Evolutionary conservation across 2,113 vertebrate genomes (phyloP), one percentile per base, ranked within the genome.

Genomic region (Corythaeola cristata): DNA sequence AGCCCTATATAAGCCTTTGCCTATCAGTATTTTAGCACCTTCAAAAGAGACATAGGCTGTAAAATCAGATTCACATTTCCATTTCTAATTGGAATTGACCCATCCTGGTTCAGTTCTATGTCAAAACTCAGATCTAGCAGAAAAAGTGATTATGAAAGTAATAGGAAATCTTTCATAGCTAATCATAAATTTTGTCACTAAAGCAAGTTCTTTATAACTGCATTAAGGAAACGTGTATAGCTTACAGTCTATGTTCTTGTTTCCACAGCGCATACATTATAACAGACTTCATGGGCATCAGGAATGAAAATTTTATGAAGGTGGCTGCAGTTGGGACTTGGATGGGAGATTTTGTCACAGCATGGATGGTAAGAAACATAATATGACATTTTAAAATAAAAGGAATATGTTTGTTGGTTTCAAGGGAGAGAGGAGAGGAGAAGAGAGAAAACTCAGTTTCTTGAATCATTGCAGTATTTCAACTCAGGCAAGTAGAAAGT

Each of bases 281-380:
- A 98, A 99, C 99, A 74, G 99, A 99, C 93, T 99, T 99, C 97
- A 99, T 99, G 99, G 99, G 99, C 97, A 99, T 99, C 98, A 98
- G 99, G 93, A 99, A 99, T 97, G 99, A 99, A 98, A 99, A 98
- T 97, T 99, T 99, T 95, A 99, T 99, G 99, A 99, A 99, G 97
- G 98, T 99, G 90, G 99, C 99, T 69, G 99, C 99, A 11, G 99
- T 99, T 91, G 99, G 99, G 87, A 99, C 99, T 28, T 99, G 99
- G 99, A 99, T 99, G 99, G 99, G 99, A 95, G 99, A 99, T 97
- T 99, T 99, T 97, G 99, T 99, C 97, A 99, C 99, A 53, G 99
- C 99, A 2, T 99, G 99, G 99, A 99, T 99, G 99, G 99, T 99
- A 98, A 99, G 99, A 95, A 94, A 47, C 6, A 6, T 47, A 80